phyloP scores from a whole-genome alignment of 2,888 invertebrate genomes.

The Ametastegia equiseti region DNA sequence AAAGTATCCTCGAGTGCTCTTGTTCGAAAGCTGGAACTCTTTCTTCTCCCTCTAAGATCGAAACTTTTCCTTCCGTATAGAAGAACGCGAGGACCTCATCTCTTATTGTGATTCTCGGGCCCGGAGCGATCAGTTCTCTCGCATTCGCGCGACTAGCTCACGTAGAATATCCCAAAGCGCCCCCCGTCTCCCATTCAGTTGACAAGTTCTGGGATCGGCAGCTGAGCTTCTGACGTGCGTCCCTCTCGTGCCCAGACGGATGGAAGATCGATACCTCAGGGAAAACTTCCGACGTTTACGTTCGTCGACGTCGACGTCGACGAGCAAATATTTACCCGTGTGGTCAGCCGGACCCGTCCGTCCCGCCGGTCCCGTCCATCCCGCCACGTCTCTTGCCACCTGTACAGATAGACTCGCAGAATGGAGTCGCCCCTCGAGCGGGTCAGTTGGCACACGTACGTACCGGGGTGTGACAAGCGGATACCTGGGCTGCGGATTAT shows the following conservation, averaged over 20 bases:
- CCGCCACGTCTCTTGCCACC: neutral
- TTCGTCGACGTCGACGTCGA: constrained; percentile 9
- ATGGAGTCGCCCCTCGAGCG: neutral
- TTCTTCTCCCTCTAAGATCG: neutral
- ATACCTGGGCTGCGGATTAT: neutral
- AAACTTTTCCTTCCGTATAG: constrained; percentile 1
- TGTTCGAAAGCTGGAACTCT: constrained; percentile 11
- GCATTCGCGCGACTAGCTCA: constrained; percentile 6
- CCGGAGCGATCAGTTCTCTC: constrained; percentile 11
- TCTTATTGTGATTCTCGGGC: neutral
- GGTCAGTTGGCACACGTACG: constrained; percentile 13
- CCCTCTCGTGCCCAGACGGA: neutral
- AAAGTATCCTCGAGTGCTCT: constrained; percentile 11
- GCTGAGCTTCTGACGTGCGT: neutral
- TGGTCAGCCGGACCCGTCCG: constrained; percentile 11
- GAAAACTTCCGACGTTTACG: constrained; percentile 18
- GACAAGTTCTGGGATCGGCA: neutral
- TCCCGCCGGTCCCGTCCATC: neutral
- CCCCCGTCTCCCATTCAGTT: neutral
- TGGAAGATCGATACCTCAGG: constrained; percentile 7
- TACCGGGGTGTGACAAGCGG: constrained; percentile 6
- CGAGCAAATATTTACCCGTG: constrained; percentile 22
- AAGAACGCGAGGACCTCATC: neutral
- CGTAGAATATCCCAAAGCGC: neutral
- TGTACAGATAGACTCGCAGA: neutral